Base-by-base conservation (phyloP, 1,140 invertebrate genomes). In the Neodiprion lecontei region DNA sequence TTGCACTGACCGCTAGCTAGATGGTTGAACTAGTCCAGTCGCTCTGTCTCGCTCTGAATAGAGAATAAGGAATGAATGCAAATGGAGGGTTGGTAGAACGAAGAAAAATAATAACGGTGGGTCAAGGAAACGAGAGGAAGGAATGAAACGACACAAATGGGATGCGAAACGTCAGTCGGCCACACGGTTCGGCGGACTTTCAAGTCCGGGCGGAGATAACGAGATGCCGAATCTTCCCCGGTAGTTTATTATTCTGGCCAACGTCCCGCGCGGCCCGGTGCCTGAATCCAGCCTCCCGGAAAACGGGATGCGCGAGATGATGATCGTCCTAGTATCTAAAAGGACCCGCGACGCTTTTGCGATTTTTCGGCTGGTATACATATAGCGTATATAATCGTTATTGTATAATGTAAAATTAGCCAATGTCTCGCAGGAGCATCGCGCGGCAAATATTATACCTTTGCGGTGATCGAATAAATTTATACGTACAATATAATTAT, bases 1-100 rank as follows among this genome's bases (percentile, higher is more conserved):
- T 85, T 88, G 86, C 82, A 85, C 85, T 86, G 82, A 87, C 85
- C 86, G 87, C 86, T 88, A 88, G 80, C 86, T 88, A 88, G 86
- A 87, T 86, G 81, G 76, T 73, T 83, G 87, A 47, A 86, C 86
- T 87, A 87, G 85, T 88, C 84, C 84, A 85, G 86, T 87, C 83
- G 86, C 84, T 86, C 79, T 83, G 83, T 84, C 81, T 73, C 74
- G 69, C 73, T 78, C 77, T 82, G 76, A 40, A 78, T 80, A 78
- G 71, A 69, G 75, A 74, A 74, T 70, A 72, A 69, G 65, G 70
- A 75, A 77, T 9, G 66, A 47, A 74, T 70, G 48, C 23, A 67
- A 21, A 49, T n/a, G 12, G 17, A 48, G 40, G 17, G 9, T 14
- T 47, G 11, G 47, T 65, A 73, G 65, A 73, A 70, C 72, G 75